A percentile compares a stretch with the other conserved stretches of the same genome.
Evolutionary conservation across 2,113 vertebrate genomes (phyloP).

Genomic region (Anser cygnoides): DNA sequence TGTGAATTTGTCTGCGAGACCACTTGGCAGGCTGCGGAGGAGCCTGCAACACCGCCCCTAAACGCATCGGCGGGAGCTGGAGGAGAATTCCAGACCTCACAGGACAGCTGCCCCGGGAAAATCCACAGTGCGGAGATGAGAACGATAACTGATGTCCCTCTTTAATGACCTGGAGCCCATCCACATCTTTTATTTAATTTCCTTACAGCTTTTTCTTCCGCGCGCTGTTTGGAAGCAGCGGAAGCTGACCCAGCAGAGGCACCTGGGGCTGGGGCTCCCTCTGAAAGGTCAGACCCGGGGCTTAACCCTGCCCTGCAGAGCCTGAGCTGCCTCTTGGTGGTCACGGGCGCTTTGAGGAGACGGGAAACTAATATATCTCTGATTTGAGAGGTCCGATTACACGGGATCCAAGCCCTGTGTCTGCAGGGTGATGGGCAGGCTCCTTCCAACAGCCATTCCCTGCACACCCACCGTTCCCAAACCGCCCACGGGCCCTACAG

Average conservation of each 20-base stretch:
- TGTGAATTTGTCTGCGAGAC: neutral
- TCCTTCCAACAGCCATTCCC: neutral
- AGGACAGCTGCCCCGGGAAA: neutral
- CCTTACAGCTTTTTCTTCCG: neutral
- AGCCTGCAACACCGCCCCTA: neutral
- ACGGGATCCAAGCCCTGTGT: fast-evolving
- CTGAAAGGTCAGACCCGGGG: neutral
- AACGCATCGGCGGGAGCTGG: neutral
- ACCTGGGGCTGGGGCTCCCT: neutral
- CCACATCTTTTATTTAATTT: neutral
- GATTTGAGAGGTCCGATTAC: neutral
- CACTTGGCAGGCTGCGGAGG: neutral
- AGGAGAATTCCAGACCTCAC: neutral
- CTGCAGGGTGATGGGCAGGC: neutral
- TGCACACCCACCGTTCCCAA: neutral
- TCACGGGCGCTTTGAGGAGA: neutral
- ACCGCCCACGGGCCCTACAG: fast-evolving
- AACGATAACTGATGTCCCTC: neutral
- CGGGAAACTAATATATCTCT: neutral
- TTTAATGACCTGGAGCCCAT: neutral
- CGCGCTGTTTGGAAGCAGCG: neutral
- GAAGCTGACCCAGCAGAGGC: neutral
- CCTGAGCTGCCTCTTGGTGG: neutral
- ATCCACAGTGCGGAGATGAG: neutral
- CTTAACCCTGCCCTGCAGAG: neutral